These are phyloP conservation scores for Micropoecilia bifurca DNA, from an alignment of 2,797 vertebrate genomes.

Conservation along the genomic window DNA sequence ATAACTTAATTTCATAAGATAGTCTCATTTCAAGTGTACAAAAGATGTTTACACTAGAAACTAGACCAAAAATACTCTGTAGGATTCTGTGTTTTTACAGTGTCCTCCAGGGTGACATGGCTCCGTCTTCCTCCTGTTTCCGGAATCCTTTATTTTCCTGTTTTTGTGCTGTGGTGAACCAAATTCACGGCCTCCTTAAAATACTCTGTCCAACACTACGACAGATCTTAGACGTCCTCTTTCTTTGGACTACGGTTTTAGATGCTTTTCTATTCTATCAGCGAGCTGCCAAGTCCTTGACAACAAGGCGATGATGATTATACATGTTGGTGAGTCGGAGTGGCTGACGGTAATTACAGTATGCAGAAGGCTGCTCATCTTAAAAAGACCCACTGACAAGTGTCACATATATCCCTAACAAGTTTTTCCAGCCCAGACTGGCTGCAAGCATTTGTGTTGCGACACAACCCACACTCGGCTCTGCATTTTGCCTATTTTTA, in stretches of 20 bases:
- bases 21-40: no score
- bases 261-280: slow-evolving; percentile 3
- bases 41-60: no score
- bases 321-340: slow-evolving; percentile 45
- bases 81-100: background rate
- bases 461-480: background rate
- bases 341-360: slow-evolving; percentile 55
- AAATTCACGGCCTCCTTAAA: slow-evolving; percentile 28
- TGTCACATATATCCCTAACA: slow-evolving; percentile 22
- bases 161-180: slow-evolving; percentile 53
- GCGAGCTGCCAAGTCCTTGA: slow-evolving; percentile 17
- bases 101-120: slow-evolving; percentile 50
- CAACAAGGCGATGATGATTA: slow-evolving; percentile 35
- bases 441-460: background rate
- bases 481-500: background rate
- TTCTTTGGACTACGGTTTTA: background rate
- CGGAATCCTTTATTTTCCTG: slow-evolving; percentile 76
- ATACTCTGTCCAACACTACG: slow-evolving; percentile 17
- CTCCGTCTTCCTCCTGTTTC: slow-evolving; percentile 50
- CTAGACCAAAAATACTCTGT: no score
- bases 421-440: slow-evolving; percentile 22
- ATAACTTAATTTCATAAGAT: no score
- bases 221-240: background rate
- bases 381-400: slow-evolving; percentile 27
- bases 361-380: slow-evolving; percentile 23